Percentiles rank a stretch among this genome's conserved stretches.
Conservation (phyloP, 35 echinoderm and acorn worm genomes). For the Patiria miniata region DNA sequence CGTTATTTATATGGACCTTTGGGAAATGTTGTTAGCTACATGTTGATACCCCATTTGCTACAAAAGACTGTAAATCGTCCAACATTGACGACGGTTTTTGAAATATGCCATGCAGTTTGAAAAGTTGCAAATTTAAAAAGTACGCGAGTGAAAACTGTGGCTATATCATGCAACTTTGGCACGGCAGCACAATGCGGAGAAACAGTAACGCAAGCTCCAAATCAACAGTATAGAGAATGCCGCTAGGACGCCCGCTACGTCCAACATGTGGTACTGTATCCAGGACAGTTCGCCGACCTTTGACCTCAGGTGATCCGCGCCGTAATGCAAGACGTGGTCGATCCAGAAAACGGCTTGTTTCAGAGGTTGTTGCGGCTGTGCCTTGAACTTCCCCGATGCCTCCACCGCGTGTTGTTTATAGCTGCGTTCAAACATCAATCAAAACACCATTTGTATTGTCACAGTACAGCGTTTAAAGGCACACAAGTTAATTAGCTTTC, state of each 20-base stretch:
- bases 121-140: no score
- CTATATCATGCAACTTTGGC: no score
- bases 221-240: not conserved
- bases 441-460: no score
- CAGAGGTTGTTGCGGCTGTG: slow-evolving; percentile 21
- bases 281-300: not conserved
- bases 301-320: slow-evolving; percentile 53
- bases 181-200: not conserved
- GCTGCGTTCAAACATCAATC: slow-evolving; percentile 11
- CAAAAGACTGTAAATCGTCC: no score
- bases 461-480: no score
- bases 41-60: no score
- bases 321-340: slow-evolving; percentile 72
- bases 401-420: slow-evolving; percentile 45
- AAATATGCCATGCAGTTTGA: no score
- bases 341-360: slow-evolving; percentile 74
- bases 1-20: no score
- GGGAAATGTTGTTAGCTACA: no score
- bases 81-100: no score
- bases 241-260: not conserved
- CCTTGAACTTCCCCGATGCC: slow-evolving; percentile 35
- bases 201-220: not conserved
- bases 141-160: no score
- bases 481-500: no score
- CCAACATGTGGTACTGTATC: not conserved